A percentile compares a stretch with the other conserved stretches of the same genome.
phyloP scores from a whole-genome alignment of 2,113 vertebrate genomes.

The Sturnus vulgaris region DNA sequence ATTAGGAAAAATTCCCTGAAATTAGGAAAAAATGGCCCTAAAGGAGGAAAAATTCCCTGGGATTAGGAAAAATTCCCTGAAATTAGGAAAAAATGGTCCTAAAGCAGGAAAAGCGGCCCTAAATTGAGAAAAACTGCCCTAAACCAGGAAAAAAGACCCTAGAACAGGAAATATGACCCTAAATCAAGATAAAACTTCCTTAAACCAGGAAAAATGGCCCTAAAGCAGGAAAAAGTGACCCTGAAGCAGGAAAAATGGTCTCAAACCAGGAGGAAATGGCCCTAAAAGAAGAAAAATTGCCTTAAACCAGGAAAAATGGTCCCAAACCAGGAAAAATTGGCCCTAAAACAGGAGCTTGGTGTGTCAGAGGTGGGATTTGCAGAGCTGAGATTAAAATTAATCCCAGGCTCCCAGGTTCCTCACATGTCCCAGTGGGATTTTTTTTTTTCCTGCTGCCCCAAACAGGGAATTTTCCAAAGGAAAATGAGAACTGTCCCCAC shows the following conservation, averaged over 20 bases:
- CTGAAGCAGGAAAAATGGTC: too few relatives aligned
- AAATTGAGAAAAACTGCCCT: too few relatives aligned
- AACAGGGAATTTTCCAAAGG: not conserved
- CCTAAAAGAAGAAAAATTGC: too few relatives aligned
- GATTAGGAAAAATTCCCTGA: too few relatives aligned
- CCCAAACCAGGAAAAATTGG: not conserved
- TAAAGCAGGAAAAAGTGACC: not conserved
- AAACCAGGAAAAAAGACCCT: not conserved
- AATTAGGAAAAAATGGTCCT: not conserved
- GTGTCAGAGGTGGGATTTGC: not conserved
- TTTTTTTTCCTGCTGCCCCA: not conserved
- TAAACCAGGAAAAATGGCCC: not conserved
- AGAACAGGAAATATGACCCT: not conserved
- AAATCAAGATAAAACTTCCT: too few relatives aligned
- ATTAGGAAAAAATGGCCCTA: not conserved
- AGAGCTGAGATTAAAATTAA: not conserved
- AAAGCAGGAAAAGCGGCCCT: too few relatives aligned
- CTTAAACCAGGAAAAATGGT: not conserved
- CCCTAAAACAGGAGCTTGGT: accelerated
- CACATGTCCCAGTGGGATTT: not conserved
- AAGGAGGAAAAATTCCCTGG: accelerated
- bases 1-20: too few relatives aligned
- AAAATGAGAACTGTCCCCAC: not conserved
- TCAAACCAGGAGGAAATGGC: not conserved
- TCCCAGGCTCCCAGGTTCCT: not conserved